Percentiles rank a stretch among this genome's conserved stretches.
These are phyloP conservation scores for Hydra vulgaris DNA, from an alignment of 30 jellyfish, hydroid and myxozoan genomes.

Conservation along the genomic window DNA sequence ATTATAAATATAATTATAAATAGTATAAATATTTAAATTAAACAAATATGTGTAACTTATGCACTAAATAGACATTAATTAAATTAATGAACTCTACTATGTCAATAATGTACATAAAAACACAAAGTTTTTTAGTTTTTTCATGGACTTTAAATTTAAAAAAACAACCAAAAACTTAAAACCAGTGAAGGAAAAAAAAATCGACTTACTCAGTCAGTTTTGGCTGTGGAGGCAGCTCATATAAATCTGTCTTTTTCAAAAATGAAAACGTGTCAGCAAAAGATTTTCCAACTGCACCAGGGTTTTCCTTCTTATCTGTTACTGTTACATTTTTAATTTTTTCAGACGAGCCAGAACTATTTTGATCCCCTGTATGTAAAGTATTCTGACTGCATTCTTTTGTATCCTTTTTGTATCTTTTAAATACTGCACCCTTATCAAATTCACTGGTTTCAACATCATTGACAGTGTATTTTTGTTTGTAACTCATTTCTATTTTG, in stretches of 20 bases:
- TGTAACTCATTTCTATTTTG: not conserved
- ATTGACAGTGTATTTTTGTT: not conserved
- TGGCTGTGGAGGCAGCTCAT: slow-evolving; percentile 36
- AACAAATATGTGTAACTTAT: too few species aligned
- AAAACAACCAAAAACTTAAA: not conserved
- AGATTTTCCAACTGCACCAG: slow-evolving; percentile 22
- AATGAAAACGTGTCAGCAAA: slow-evolving; percentile 41
- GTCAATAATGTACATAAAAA: too few species aligned
- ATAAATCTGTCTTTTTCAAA: slow-evolving; percentile 25
- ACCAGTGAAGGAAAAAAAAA: not conserved
- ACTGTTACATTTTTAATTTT: not conserved
- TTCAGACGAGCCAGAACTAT: not conserved
- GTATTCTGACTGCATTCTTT: not conserved
- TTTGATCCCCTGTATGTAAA: not conserved
- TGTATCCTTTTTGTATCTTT: slow-evolving; percentile 5
- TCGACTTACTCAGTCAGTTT: slow-evolving; percentile 25
- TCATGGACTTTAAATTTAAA: too few species aligned
- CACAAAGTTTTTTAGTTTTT: too few species aligned
- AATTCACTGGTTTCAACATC: not conserved
- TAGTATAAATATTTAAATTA: too few species aligned
- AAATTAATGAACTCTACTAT: not conserved
- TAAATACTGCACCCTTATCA: slow-evolving; percentile 10
- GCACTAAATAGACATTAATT: not conserved
- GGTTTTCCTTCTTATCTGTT: not conserved
- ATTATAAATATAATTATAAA: too few species aligned